A percentile compares a stretch with the other conserved stretches of the same genome.
These are phyloP conservation scores for Euwallacea fornicatus DNA, from an alignment of 1,140 invertebrate genomes.

Conservation along the genomic window DNA sequence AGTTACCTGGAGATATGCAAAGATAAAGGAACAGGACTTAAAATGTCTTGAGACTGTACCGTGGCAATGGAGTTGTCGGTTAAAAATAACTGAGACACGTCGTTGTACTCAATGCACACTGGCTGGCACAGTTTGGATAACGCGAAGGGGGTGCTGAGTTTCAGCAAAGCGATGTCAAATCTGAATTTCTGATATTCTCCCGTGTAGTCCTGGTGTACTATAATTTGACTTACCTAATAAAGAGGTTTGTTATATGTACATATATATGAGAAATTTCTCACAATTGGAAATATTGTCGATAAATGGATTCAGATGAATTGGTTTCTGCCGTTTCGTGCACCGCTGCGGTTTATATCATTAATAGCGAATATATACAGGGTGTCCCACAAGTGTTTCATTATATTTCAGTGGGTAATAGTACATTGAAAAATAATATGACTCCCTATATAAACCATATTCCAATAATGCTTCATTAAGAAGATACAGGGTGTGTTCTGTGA, in stretches of 20 bases:
- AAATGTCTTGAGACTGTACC: constrained; percentile 8
- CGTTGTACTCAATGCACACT: constrained; percentile 28
- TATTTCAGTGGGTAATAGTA: no score
- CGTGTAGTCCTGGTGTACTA: constrained; percentile 29
- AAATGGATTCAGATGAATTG: no score
- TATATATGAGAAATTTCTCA: neutral
- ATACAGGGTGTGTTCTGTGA: no score
- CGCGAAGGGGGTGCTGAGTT: constrained; percentile 31
- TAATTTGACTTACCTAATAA: constrained; percentile 38
- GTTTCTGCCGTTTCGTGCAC: no score
- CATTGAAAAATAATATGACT: no score
- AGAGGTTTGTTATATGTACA: constrained; percentile 8
- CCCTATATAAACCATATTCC: no score
- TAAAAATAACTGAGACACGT: neutral
- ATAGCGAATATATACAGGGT: no score
- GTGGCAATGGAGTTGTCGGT: constrained; percentile 3
- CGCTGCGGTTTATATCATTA: no score
- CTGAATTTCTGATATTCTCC: constrained; percentile 35
- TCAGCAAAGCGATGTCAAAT: constrained; percentile 42
- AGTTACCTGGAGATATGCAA: constrained; percentile 31
- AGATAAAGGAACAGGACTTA: neutral
- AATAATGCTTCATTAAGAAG: no score
- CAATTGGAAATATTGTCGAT: neutral
- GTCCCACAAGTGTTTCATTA: no score
- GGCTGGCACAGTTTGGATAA: constrained; percentile 40